Evolutionary conservation across 2,888 invertebrate genomes (phyloP).

Genomic region (Himalopsyche tibetana): DNA sequence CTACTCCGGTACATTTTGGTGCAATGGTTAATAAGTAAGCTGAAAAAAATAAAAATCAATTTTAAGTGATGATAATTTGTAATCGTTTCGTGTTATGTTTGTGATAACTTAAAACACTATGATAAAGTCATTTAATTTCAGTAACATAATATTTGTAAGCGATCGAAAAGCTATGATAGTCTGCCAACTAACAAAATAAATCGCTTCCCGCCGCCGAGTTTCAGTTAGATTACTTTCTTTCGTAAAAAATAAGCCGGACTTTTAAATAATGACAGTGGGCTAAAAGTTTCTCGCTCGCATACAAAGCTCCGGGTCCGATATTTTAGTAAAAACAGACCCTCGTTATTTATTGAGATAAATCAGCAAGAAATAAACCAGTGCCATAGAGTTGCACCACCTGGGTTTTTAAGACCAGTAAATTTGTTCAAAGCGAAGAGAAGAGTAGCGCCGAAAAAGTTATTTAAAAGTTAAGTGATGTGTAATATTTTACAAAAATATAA

Average conservation of each 20-base stretch:
- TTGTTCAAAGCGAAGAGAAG: too few species aligned
- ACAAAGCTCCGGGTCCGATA: neutral
- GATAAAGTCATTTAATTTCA: neutral
- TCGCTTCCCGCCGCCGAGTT: neutral
- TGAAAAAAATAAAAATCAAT: too few species aligned
- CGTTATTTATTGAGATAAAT: neutral
- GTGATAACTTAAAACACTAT: too few species aligned
- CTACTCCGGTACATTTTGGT: too few species aligned
- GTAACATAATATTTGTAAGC: neutral
- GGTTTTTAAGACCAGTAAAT: too few species aligned
- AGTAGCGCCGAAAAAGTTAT: too few species aligned
- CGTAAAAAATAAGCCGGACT: neutral
- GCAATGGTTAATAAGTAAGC: too few species aligned
- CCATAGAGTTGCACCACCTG: neutral
- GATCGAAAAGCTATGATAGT: neutral
- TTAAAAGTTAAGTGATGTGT: too few species aligned
- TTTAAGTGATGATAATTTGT: too few species aligned
- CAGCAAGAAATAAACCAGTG: neutral
- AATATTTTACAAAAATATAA: too few species aligned
- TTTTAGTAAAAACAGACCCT: slow-evolving; percentile 30
- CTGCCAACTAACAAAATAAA: neutral
- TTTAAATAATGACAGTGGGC: slow-evolving; percentile 17
- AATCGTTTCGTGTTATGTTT: too few species aligned
- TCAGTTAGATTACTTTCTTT: neutral
- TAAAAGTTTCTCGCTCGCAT: neutral